phyloP scores from a whole-genome alignment of 1,140 invertebrate genomes.

The Leptinotarsa lineolata region DNA sequence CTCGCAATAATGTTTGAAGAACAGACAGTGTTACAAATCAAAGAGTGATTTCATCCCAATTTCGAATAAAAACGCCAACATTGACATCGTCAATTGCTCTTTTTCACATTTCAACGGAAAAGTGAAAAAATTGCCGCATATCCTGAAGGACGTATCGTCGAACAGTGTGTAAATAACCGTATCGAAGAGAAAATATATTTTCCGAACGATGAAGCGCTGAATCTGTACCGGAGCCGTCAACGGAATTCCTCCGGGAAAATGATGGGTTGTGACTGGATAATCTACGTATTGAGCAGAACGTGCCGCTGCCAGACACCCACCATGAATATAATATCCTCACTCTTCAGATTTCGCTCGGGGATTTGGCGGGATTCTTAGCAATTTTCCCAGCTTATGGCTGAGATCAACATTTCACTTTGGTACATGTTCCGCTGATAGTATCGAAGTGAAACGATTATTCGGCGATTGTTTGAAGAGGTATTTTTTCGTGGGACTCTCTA shows the following conservation, averaged over 20 bases:
- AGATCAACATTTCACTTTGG: slow-evolving; percentile 38
- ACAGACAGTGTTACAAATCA: no score
- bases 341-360: slow-evolving; percentile 37
- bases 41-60: no score
- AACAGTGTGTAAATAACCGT: neutral
- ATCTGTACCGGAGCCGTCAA: slow-evolving; percentile 11
- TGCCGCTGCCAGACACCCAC: slow-evolving; percentile 29
- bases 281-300: slow-evolving; percentile 32
- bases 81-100: no score
- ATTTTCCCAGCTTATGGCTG: slow-evolving; percentile 37
- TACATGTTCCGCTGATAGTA: slow-evolving; percentile 4
- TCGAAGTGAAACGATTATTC: neutral
- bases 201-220: neutral
- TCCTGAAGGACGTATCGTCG: neutral
- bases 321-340: slow-evolving; percentile 36
- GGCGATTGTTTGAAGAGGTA: neutral
- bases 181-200: neutral
- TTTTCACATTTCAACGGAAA: no score
- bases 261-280: slow-evolving; percentile 35
- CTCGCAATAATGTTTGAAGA: no score
- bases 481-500: neutral
- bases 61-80: no score
- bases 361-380: slow-evolving; percentile 38
- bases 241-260: slow-evolving; percentile 26
- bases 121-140: no score